Evolutionary conservation across 2,888 invertebrate species (phyloP).

Genomic region (Drosophila gaucha): DNA sequence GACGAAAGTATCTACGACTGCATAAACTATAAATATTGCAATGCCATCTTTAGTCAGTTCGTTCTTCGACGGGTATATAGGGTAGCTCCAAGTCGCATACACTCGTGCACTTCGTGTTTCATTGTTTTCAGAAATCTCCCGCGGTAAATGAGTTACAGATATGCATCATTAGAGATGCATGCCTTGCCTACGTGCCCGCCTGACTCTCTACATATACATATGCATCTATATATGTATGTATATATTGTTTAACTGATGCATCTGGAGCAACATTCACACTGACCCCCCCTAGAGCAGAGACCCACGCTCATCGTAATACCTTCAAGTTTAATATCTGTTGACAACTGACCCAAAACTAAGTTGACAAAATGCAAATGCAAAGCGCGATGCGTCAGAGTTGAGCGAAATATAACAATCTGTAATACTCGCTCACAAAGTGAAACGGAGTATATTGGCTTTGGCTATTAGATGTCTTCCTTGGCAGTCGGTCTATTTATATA

Average conservation of each 20-base stretch:
- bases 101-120: not conserved
- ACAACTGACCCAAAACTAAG: slow-evolving; percentile 17
- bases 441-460: too few species aligned
- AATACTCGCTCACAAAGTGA: too few species aligned
- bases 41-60: too few species aligned
- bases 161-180: slow-evolving; percentile 20
- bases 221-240: not conserved
- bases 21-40: too few species aligned
- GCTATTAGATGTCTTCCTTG: too few species aligned
- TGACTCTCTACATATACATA: not conserved
- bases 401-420: slow-evolving; percentile 3
- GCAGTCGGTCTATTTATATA: too few species aligned
- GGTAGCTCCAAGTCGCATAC: not conserved
- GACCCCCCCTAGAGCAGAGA: not conserved
- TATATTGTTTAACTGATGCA: not conserved
- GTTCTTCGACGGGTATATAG: too few species aligned
- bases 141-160: slow-evolving; percentile 5
- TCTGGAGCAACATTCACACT: slow-evolving; percentile 19
- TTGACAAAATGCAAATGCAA: slow-evolving; percentile 36
- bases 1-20: too few species aligned
- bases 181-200: slow-evolving; percentile 1
- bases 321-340: slow-evolving; percentile 1
- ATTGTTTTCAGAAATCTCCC: slow-evolving; percentile 3
- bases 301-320: slow-evolving; percentile 5
- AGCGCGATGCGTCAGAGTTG: slow-evolving; percentile 19